Evolutionary conservation across 2,113 vertebrate genomes (phyloP), one percentile per base, ranked within the genome.

Genomic region (Vulpes vulpes): DNA sequence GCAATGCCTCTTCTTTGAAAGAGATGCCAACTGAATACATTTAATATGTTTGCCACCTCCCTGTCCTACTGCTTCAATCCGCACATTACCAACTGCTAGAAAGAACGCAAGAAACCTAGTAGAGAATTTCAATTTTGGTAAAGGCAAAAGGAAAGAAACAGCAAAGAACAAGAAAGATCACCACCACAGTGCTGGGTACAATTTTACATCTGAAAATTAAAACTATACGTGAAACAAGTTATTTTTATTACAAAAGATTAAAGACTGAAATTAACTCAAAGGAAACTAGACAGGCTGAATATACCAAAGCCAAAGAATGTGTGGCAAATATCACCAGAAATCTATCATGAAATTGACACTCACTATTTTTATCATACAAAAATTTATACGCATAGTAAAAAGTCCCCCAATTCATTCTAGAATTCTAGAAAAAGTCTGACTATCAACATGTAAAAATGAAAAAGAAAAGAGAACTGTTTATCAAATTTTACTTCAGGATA

Each of bases 121-220:
- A 64, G 38, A 84, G 32, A 38, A 53, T 79, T 15, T 15, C 25
- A 27, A 9, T 81, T 9, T 11, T 12, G 7, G 22, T 57, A 57
- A 80, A 73, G 53, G 15, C 22, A 73, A 35, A 35, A 23, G 22
- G 27, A 55, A 76, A 32, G 62, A 85, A 89, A 38, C 5, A 16
- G 25, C 43, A 62, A 85, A n/a, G 11, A 25, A 84, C 19, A 35
- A 53, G 25, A 82, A 57, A 38, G 7, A 38, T 12, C 15, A 38
- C 30, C 38, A 64, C 0, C 38, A 64, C 0, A 11, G 11, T 16
- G 0, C 1, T 84, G 60, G 3, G 14, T 62, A 19, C 2, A n/a
- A 64, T 79, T 85, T 84, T 53, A 65, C 11, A 84, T 32, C 1
- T 3, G 23, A 62, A 64, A 64, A 55, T 57, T 30, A 49, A 59